These are phyloP conservation scores for Stenichneumon culpator DNA, from an alignment of 2,888 invertebrate genomes.

Conservation along the genomic window DNA sequence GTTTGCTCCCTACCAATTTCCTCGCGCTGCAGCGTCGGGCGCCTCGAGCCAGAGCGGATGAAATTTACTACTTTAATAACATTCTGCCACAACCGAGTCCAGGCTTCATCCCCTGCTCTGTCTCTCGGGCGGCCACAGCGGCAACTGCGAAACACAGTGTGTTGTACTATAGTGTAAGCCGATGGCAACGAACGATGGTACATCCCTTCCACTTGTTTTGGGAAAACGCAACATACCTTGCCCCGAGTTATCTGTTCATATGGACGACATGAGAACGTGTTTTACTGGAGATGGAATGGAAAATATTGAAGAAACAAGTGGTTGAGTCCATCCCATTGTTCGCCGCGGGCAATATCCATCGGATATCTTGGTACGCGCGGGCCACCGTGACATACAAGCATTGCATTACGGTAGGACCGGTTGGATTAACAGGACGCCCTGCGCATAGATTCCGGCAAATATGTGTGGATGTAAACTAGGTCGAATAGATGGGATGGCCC, in stretches of 20 bases:
- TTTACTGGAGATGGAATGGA: neutral
- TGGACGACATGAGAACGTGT: neutral
- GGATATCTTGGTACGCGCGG: neutral
- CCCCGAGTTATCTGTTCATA: neutral
- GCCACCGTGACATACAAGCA: neutral
- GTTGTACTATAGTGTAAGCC: neutral
- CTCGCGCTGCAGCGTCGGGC: slow-evolving; percentile 19
- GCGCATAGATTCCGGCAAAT: no score
- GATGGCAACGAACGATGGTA: neutral
- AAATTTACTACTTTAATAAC: slow-evolving; percentile 81
- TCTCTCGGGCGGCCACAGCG: slow-evolving; percentile 15
- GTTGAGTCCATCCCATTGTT: neutral
- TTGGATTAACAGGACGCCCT: neutral
- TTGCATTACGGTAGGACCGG: neutral
- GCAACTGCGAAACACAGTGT: neutral
- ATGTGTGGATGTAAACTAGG: no score
- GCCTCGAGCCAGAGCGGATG: slow-evolving; percentile 66
- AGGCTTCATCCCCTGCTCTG: slow-evolving; percentile 36
- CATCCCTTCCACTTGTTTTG: slow-evolving; percentile 45
- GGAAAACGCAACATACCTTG: neutral
- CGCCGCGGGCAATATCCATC: neutral
- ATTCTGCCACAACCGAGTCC: slow-evolving; percentile 61
- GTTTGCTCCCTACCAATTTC: slow-evolving; percentile 34
- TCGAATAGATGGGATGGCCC: no score
- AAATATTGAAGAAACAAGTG: slow-evolving; percentile 11